Conservation (phyloP, 2,888 invertebrate species). For the Glaucopsyche alexis region DNA sequence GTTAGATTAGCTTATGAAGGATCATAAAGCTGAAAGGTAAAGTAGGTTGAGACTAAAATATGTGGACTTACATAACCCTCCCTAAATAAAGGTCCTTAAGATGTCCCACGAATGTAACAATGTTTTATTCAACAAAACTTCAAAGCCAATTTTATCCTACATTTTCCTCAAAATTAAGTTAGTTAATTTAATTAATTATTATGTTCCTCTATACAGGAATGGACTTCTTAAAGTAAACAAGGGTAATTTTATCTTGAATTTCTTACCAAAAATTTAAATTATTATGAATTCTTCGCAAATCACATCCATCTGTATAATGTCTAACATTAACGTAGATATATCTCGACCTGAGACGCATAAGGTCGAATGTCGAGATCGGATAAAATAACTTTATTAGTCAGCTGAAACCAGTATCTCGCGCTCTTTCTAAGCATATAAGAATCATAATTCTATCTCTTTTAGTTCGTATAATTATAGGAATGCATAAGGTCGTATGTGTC, state of each 20-base stretch:
- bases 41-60: not conserved
- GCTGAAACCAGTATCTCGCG: no score
- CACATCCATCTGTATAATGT: constrained; percentile 6
- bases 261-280: constrained; percentile 7
- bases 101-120: constrained; percentile 8
- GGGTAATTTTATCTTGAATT: not conserved
- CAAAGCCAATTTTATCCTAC: constrained; percentile 5
- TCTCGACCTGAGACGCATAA: no score
- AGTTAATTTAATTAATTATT: constrained; percentile 13
- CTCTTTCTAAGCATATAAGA: no score
- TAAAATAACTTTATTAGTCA: no score
- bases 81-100: not conserved
- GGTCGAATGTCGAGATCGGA: no score
- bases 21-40: constrained; percentile 8
- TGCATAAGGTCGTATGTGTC: no score
- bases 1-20: not conserved
- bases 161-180: constrained; percentile 9
- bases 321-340: constrained; percentile 18
- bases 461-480: no score
- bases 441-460: no score
- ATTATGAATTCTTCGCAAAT: not conserved
- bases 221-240: constrained; percentile 2
- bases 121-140: constrained; percentile 8
- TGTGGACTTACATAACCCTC: constrained; percentile 1
- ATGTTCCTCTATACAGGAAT: not conserved